Percentiles rank a stretch among this genome's conserved stretches.
phyloP scores from a whole-genome alignment of 2,797 vertebrate genomes.

The Gadopsis marmoratus region DNA sequence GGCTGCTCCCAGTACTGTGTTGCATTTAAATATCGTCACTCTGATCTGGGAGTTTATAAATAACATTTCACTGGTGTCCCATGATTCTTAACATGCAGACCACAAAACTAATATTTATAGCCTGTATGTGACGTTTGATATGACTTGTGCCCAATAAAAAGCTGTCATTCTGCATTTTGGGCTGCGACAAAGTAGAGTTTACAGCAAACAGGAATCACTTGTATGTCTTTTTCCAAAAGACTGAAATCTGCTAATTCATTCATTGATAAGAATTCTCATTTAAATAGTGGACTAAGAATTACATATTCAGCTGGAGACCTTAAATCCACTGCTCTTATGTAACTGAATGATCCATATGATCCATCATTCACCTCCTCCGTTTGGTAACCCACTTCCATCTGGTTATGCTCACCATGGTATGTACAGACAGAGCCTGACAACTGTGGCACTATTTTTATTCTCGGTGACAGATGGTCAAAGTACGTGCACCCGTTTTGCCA shows the following conservation, averaged over 20 bases:
- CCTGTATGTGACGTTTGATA: background rate
- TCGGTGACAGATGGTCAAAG: conserved; percentile 80
- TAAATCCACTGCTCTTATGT: conserved; percentile 6
- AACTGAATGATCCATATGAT: conserved; percentile 25
- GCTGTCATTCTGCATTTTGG: background rate
- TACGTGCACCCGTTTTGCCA: conserved; percentile 69
- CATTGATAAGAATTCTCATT: background rate
- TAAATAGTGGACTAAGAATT: background rate
- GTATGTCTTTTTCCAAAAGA: background rate
- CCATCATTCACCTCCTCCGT: conserved; percentile 37
- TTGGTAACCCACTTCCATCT: conserved; percentile 46
- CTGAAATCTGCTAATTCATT: background rate
- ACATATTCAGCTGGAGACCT: background rate
- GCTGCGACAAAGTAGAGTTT: background rate
- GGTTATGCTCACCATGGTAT: conserved; percentile 42
- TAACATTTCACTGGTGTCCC: background rate
- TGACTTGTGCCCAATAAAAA: background rate
- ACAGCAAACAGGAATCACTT: conserved; percentile 9
- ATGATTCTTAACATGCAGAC: background rate
- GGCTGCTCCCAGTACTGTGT: background rate
- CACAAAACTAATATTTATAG: background rate
- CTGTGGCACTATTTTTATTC: conserved; percentile 81
- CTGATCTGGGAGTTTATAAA: background rate
- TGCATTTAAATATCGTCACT: background rate
- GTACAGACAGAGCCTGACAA: conserved; percentile 68